phyloP scores from a whole-genome alignment of 2,113 vertebrate genomes.

The Aspiorhynchus laticeps region DNA sequence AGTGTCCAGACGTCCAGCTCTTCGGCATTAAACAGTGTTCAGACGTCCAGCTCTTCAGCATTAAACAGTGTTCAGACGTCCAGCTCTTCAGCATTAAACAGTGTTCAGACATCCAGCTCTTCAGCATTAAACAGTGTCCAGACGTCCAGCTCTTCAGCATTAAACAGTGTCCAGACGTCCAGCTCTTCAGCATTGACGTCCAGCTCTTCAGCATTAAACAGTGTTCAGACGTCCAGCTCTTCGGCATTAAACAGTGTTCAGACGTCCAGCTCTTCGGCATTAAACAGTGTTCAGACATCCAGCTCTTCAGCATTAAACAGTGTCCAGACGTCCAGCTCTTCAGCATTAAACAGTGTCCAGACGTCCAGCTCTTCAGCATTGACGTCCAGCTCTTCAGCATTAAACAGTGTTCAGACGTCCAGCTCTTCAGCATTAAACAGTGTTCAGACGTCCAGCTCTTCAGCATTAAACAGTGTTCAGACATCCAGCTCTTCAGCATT shows the following conservation, averaged over 20 bases:
- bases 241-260: not conserved
- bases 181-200: too few relatives aligned
- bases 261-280: not conserved
- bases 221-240: too few relatives aligned
- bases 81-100: not conserved
- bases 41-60: not conserved
- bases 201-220: not conserved
- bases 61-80: too few relatives aligned
- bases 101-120: not conserved
- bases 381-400: too few relatives aligned
- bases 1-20: too few relatives aligned
- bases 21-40: not conserved
- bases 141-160: too few relatives aligned
- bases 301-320: not conserved
- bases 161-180: not conserved
- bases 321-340: not conserved
- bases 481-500: not conserved
- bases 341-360: not conserved
- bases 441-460: too few relatives aligned
- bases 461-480: not conserved
- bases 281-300: too few relatives aligned
- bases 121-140: not conserved
- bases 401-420: not conserved
- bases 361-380: too few relatives aligned
- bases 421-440: not conserved